Base-by-base conservation (phyloP, 2,797 vertebrate species). In the Threskiornis aethiopicus region DNA sequence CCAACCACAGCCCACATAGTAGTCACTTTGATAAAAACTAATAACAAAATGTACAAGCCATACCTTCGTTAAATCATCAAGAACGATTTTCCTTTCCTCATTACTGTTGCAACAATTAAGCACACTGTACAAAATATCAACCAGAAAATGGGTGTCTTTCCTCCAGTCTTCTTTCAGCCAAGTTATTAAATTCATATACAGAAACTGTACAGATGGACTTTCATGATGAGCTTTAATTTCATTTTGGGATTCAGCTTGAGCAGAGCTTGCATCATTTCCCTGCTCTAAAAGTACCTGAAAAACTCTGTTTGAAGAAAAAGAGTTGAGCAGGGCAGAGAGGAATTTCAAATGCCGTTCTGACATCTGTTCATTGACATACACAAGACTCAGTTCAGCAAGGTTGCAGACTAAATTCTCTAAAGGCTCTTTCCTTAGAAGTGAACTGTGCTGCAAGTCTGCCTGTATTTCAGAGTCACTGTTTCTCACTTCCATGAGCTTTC, bases 91-190 rank as follows among this genome's bases (percentile, higher is more conserved):
- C 96, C 98, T 99, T 84, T 99, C 99, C 82, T 97, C 94, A 10
- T 62, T 93, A 52, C 35, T 97, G 65, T 96, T 97, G 97, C 99
- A 99, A 98, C 99, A 99, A 58, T 66, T 87, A 6, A 99, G 98
- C 5, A 98, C 98, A 61, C 99, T 99, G 96, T 99, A 99, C 65
- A 99, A 97, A 98, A 99, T 99, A 98, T 99, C 99, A 95, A 99
- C 98, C 94, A 99, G 96, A 93, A 99, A 99, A 84, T 98, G 96
- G 0, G 98, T 98, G 81, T 99, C 98, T 70, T 93, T 98, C 62
- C 97, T 98, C 13, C 94, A 97, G 46, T 98, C 98, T 97, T 99
- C 99, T 39, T 97, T 97, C 78, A 99, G 97, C 99, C 99, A 99
- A 66, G 95, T 82, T 79, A 99, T 96, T 96, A 99, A 98, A 92